Percentiles rank a stretch among this genome's conserved stretches.
Conservation (phyloP, 2,797 vertebrate species). For the Merluccius polli region DNA sequence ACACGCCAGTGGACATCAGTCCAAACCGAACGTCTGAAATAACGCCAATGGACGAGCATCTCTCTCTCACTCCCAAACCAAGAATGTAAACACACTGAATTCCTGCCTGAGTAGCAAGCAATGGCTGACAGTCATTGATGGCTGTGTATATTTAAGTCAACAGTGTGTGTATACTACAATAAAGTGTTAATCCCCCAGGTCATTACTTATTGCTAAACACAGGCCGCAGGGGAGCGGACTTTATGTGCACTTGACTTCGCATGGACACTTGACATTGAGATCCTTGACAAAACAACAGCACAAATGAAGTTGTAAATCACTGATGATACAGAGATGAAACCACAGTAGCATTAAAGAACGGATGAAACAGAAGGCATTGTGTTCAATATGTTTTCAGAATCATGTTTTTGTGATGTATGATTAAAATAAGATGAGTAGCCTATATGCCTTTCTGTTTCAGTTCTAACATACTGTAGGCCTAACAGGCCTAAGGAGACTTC, state of each 20-base stretch:
- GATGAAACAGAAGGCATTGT: too few species aligned
- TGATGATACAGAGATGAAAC: not conserved
- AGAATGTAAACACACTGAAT: slow-evolving; percentile 80
- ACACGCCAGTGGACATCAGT: slow-evolving; percentile 60
- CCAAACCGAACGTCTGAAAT: slow-evolving; percentile 52
- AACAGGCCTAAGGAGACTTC: not conserved
- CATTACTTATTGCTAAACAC: slow-evolving; percentile 50
- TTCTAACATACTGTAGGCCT: too few species aligned
- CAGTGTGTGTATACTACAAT: slow-evolving; percentile 57
- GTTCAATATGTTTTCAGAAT: too few species aligned
- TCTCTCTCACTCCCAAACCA: slow-evolving; percentile 70
- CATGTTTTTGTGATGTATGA: not conserved
- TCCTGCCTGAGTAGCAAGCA: slow-evolving; percentile 66
- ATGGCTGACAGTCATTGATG: slow-evolving; percentile 65
- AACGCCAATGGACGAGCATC: slow-evolving; percentile 60
- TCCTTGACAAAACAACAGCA: slow-evolving; percentile 21
- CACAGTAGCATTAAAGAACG: not conserved
- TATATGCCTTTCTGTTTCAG: not conserved
- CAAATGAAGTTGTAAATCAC: slow-evolving; percentile 15
- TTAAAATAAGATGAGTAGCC: too few species aligned
- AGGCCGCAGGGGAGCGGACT: slow-evolving; percentile 31
- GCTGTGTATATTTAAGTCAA: slow-evolving; percentile 63
- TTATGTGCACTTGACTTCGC: slow-evolving; percentile 47
- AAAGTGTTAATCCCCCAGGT: slow-evolving; percentile 44
- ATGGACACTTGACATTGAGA: slow-evolving; percentile 36